Base-by-base conservation (phyloP, 2,797 vertebrate species). In the Notolepis coatsorum region DNA sequence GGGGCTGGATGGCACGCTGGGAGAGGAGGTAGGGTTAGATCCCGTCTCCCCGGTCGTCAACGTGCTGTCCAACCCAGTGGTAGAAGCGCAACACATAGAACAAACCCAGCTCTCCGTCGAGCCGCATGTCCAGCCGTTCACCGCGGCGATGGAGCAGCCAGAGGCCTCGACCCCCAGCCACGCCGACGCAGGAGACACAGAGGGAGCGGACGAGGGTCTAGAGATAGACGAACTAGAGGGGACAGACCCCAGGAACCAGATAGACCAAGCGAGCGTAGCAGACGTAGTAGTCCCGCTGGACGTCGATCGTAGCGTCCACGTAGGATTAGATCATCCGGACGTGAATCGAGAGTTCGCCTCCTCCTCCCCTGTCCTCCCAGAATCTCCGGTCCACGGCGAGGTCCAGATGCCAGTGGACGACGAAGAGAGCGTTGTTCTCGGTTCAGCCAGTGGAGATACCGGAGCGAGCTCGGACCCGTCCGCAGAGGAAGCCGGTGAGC, bases 371-470 rank as follows among this genome's bases (percentile, higher is more conserved):
- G n/a, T 35, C 33, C 27, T 75, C 3, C 15, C 41, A 3, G 69
- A 68, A 28, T 41, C 63, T 0, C 8, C 3, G 1, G n/a, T 31
- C 21, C 58, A 68, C 2, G 0, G 48, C 30, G 71, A 72, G 27
- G n/a, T 60, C 43, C 31, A 4, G 4, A 15, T 28, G 12, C 18
- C 59, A 4, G 46, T 13, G 49, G 39, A 31, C 8, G 56, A 73
- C 5, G 53, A 61, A 12, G 72, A 55, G 31, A 0, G 52, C 45
- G 41, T 17, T 20, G 37, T 54, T 54, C 70, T 76, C 64, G 55
- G 61, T 39, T 65, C 65, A 53, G 73, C 62, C 47, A 56, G 49
- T 28, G 2, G 17, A 0, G 45, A 30, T 25, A 30, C 31, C 2
- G 10, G 33, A 85, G 38, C 80, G 72, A 51, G 28, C 3, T 18